phyloP scores from a whole-genome alignment of 64 coral and sea anemone species.

The Orbicella faveolata region DNA sequence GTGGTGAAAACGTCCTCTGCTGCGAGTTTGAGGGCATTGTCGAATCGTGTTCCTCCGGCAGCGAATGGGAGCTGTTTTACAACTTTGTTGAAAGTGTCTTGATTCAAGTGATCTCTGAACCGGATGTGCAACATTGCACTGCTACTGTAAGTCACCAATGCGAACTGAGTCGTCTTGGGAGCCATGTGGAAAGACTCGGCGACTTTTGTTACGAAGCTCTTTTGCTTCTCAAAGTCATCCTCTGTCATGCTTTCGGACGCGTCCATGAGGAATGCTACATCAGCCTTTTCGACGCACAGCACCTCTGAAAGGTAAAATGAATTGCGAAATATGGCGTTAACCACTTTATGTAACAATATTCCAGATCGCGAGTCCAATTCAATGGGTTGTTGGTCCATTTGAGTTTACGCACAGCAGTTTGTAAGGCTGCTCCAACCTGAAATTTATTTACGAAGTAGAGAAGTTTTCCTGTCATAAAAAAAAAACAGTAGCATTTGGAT shows the following conservation, averaged over 20 bases:
- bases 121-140: conserved; percentile 54
- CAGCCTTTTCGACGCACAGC: conserved; percentile 56
- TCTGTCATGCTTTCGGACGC: conserved; percentile 83
- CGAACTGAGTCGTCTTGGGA: conserved; percentile 49
- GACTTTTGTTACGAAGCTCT: conserved; percentile 65
- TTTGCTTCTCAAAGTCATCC: conserved; percentile 34
- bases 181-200: conserved; percentile 60
- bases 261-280: conserved; percentile 84
- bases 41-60: conserved; percentile 77
- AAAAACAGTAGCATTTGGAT: no score
- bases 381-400: no score
- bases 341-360: not conserved
- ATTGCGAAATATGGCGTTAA: not conserved
- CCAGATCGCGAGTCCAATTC: no score
- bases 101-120: conserved; percentile 52
- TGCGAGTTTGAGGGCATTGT: conserved; percentile 71
- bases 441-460: no score
- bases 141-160: conserved; percentile 73
- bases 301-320: conserved; percentile 16
- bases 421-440: no score
- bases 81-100: conserved; percentile 44
- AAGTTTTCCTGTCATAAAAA: no score
- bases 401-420: no score
- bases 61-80: conserved; percentile 39
- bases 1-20: conserved; percentile 60